Evolutionary conservation across 2,797 vertebrate species (phyloP).

Genomic region (Leucoraja ocellata): DNA sequence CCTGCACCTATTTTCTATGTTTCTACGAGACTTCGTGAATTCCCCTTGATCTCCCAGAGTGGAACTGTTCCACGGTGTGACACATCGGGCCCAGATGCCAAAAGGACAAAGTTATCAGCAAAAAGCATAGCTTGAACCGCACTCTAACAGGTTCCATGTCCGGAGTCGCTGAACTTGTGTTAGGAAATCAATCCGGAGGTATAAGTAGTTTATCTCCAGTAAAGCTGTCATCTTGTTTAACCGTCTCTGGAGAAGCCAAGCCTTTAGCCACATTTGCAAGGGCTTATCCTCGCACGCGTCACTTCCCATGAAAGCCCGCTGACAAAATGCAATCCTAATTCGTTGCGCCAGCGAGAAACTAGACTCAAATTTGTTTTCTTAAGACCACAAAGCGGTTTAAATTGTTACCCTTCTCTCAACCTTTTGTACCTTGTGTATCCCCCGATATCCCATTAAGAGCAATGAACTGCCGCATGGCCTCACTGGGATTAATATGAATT

Average conservation of each 20-base stretch:
- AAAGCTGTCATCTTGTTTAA: constrained; percentile 40
- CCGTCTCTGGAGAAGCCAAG: background rate
- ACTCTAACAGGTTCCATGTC: background rate
- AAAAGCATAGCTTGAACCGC: background rate
- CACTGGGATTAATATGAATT: constrained; percentile 10
- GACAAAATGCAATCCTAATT: constrained; percentile 32
- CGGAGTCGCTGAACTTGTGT: background rate
- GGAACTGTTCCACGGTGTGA: background rate
- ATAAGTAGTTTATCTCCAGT: constrained; percentile 29
- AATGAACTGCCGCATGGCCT: constrained; percentile 20
- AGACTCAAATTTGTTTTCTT: constrained; percentile 38
- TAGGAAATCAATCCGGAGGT: background rate
- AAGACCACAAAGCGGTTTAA: constrained; percentile 38
- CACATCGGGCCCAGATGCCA: background rate
- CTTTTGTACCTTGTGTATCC: background rate
- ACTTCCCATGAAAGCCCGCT: constrained; percentile 17
- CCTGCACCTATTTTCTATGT: too few species aligned
- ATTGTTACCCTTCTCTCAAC: constrained; percentile 25
- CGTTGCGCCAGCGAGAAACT: constrained; percentile 22
- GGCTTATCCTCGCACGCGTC: constrained; percentile 38
- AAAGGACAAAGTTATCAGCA: background rate
- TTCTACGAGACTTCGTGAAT: background rate
- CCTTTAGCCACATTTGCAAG: constrained; percentile 32
- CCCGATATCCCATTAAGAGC: background rate
- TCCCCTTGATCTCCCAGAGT: too few species aligned